These are phyloP conservation scores for Oostethus manadensis DNA, from an alignment of 2,113 vertebrate species.

Conservation along the genomic window DNA sequence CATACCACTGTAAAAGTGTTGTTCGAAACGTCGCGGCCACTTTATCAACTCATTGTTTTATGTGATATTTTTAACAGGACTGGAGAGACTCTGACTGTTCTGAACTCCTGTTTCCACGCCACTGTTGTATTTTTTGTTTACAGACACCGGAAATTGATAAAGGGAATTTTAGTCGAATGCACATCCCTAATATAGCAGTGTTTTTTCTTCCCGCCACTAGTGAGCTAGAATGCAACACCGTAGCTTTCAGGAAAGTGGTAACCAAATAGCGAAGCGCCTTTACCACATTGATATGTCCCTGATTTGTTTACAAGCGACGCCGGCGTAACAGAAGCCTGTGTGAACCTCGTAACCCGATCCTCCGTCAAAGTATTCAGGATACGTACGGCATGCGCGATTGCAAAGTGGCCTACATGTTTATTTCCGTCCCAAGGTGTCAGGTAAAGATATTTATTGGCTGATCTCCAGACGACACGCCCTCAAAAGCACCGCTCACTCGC, in stretches of 20 bases:
- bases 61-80: no score
- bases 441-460: conserved; percentile 36
- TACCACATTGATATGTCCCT: neutral
- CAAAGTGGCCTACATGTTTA: conserved; percentile 11
- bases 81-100: no score
- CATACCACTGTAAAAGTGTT: no score
- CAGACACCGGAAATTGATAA: no score
- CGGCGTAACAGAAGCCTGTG: conserved; percentile 5
- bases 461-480: conserved; percentile 37
- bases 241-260: neutral
- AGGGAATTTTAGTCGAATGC: no score
- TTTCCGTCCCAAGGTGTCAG: conserved; percentile 16
- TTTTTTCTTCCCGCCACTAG: no score
- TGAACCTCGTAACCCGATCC: conserved; percentile 18
- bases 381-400: conserved; percentile 1
- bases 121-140: no score
- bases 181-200: no score
- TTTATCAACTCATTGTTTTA: no score
- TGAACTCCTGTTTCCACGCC: no score
- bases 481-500: conserved; percentile 27
- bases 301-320: conserved; percentile 4
- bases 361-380: conserved; percentile 10
- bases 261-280: neutral
- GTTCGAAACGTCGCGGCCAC: no score
- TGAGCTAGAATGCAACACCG: no score